Evolutionary conservation across 2,888 invertebrate species (phyloP).

Genomic region (Lasioglossum morio): DNA sequence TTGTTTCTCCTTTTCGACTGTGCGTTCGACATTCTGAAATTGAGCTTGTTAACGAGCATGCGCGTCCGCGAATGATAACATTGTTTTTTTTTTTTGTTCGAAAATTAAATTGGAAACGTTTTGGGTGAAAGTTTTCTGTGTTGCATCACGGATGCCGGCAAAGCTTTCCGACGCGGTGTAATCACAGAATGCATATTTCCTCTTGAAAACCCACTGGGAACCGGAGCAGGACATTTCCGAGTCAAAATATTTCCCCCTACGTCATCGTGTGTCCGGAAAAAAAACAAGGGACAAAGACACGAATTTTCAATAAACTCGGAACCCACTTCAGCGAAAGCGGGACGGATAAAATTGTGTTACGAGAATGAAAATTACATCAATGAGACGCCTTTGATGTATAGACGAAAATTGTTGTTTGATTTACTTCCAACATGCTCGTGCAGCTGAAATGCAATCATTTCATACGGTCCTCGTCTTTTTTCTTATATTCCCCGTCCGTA

Average conservation of each 20-base stretch:
- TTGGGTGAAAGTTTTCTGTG: constrained; percentile 3
- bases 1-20: not conserved
- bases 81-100: not conserved
- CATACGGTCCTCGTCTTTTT: not conserved
- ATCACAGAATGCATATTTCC: not conserved
- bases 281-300: not conserved
- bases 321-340: no score
- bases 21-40: not conserved
- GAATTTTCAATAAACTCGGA: constrained; percentile 7
- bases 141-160: not conserved
- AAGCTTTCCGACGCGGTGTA: constrained; percentile 1
- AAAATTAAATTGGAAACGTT: constrained; percentile 21
- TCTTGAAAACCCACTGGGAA: not conserved
- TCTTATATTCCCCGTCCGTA: no score
- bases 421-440: not conserved
- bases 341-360: not conserved
- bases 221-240: not conserved
- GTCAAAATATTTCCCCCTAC: not conserved
- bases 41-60: not conserved
- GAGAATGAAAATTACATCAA: not conserved
- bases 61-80: not conserved
- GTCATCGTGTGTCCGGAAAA: not conserved
- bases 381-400: not conserved
- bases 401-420: not conserved
- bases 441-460: not conserved